These are phyloP conservation scores for Sarcophaga bullata DNA, from an alignment of 1,140 invertebrate genomes.

Conservation along the genomic window DNA sequence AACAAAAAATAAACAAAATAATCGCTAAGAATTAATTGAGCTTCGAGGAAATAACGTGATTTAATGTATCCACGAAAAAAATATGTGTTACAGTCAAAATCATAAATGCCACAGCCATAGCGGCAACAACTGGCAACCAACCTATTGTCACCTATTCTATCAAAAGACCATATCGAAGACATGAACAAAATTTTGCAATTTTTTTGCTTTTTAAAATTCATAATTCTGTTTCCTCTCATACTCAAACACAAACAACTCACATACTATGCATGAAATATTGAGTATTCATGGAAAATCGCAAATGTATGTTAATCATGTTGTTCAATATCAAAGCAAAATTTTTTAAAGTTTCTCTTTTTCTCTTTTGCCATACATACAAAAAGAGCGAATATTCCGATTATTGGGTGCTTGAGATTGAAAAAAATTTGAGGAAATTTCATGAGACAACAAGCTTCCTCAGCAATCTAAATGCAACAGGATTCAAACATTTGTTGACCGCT, in stretches of 20 bases:
- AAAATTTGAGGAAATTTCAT: too few relatives aligned
- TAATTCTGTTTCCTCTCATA: not conserved
- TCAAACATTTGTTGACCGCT: too few relatives aligned
- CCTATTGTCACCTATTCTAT: constrained; percentile 24
- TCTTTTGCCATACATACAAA: too few relatives aligned
- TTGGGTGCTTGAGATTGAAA: too few relatives aligned
- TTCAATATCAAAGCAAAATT: not conserved
- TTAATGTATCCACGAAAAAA: constrained; percentile 1
- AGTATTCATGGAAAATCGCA: not conserved
- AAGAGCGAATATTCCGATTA: too few relatives aligned
- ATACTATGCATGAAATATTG: too few relatives aligned
- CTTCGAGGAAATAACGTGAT: constrained; percentile 3
- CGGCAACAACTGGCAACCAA: not conserved
- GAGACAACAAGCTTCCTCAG: too few relatives aligned
- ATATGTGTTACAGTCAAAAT: not conserved
- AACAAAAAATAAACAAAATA: not conserved
- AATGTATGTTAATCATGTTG: constrained; percentile 5
- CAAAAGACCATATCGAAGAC: not conserved
- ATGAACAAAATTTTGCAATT: too few relatives aligned
- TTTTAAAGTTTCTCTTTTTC: too few relatives aligned
- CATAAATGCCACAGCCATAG: not conserved
- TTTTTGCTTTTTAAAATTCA: not conserved
- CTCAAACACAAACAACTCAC: not conserved
- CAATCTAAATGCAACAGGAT: too few relatives aligned
- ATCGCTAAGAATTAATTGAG: not conserved